Evolutionary conservation across 2,797 vertebrate genomes (phyloP).

Genomic region (Coregonus suidteri): DNA sequence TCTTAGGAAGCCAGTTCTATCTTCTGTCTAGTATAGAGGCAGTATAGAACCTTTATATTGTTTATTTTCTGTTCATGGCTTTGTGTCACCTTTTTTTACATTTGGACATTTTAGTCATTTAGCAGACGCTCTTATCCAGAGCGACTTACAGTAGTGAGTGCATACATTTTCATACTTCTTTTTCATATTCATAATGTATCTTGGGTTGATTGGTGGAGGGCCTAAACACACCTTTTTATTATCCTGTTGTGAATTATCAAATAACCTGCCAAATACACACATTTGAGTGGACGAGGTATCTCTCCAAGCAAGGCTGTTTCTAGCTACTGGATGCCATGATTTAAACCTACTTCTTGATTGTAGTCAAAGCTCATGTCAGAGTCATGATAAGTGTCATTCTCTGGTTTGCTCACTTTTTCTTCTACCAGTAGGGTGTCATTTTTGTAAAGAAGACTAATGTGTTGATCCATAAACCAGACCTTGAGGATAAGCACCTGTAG

Average conservation of each 20-base stretch:
- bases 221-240: background rate
- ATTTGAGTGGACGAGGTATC: background rate
- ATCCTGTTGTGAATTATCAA: background rate
- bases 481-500: conserved; percentile 55
- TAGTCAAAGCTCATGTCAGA: conserved; percentile 52
- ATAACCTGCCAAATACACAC: background rate
- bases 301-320: conserved; percentile 18
- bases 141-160: too few relatives aligned
- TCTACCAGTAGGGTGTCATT: conserved; percentile 33
- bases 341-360: conserved; percentile 32
- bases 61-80: conserved; percentile 18
- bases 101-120: conserved; percentile 19
- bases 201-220: too few relatives aligned
- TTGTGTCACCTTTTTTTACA: background rate
- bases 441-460: conserved; percentile 67
- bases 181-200: too few relatives aligned
- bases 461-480: conserved; percentile 32
- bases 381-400: conserved; percentile 58
- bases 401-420: conserved; percentile 21
- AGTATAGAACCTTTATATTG: too few relatives aligned
- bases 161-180: conserved; percentile 31
- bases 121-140: too few relatives aligned
- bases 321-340: conserved; percentile 24
- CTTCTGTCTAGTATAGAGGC: conserved; percentile 17
- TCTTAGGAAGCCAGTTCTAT: conserved; percentile 14